Base-by-base conservation (phyloP, 2,888 invertebrate species). In the Synergus laeviventris region DNA sequence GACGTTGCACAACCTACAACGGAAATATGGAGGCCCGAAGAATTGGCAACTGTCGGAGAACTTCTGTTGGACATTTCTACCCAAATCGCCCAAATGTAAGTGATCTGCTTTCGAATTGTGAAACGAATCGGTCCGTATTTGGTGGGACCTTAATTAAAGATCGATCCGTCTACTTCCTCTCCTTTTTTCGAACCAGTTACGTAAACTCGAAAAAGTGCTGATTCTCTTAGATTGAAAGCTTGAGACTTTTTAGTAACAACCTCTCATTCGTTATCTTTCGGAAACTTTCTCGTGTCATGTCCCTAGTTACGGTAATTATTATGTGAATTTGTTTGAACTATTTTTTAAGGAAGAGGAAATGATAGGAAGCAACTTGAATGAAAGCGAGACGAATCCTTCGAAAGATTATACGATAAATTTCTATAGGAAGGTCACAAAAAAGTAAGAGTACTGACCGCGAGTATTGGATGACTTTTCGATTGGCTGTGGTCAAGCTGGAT, bases 41-140 rank as follows among this genome's bases (percentile, higher is more conserved):
- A 97, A 87, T 94, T 96, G 83, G 97, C 97, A 54, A 96, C 96
- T 42, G 95, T 97, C 66, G 97, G 97, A 49, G 97, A 97, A 91
- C 92, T 97, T 49, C 92, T 97, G 60, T 92, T 97, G 82, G 97
- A 97, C 89, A 94, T 97, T 87, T 96, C 97, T 45, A 94, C 95
- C 84, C 96, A 94, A 88, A 92, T 97, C 84, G 96, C 97, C 12
- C 94, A 95, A 91, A 95, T 94, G 97, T 97, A 92, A 94, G 95
- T 93, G 76, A 76, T 66, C 12, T 9, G 21, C 24, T 70, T 45
- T 70, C 21, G 21, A 1, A 59, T 59, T 24, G 24, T 7, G 24
- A 59, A 24, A 59, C 14, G 59, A 59, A 24, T 59, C 24, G 1
- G 14, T 24, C 14, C 59, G 4, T 24, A 24, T 14, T 24, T 59